Conservation (phyloP, 2,113 vertebrate species). For the Bungarus multicinctus region DNA sequence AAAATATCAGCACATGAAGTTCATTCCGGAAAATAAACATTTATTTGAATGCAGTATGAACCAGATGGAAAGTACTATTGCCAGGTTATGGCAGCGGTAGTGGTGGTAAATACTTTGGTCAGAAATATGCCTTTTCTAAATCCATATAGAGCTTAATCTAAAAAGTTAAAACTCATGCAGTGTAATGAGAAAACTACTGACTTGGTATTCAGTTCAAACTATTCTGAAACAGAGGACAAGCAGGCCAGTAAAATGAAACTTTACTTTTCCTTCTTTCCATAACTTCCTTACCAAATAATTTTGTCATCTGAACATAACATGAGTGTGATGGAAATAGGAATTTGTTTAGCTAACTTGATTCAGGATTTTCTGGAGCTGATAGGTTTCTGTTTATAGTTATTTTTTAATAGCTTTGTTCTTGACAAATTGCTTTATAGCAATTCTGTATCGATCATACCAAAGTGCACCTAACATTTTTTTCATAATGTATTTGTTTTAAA, state of each 20-base stretch:
- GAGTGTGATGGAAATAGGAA: background rate
- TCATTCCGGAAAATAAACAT: background rate
- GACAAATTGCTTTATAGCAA: background rate
- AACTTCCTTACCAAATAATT: background rate
- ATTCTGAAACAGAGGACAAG: background rate
- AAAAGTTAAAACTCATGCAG: slow-evolving; percentile 19
- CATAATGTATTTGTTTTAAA: slow-evolving; percentile 8
- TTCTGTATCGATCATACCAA: background rate
- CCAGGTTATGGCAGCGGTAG: background rate
- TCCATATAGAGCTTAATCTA: background rate
- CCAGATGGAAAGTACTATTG: background rate
- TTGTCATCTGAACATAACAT: background rate
- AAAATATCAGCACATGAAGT: background rate
- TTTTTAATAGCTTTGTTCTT: background rate
- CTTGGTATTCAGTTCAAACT: background rate
- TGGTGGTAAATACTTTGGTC: background rate
- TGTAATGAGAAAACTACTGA: slow-evolving; percentile 8
- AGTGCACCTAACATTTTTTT: background rate
- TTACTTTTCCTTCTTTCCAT: slow-evolving; percentile 10
- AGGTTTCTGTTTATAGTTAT: background rate
- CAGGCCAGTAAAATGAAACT: slow-evolving; percentile 23
- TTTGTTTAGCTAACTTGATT: background rate
- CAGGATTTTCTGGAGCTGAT: background rate
- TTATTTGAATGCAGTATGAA: background rate
- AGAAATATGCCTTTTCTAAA: slow-evolving; percentile 19